Evolutionary conservation across 2,113 vertebrate genomes (phyloP).

Genomic region (Girardinichthys multiradiatus): DNA sequence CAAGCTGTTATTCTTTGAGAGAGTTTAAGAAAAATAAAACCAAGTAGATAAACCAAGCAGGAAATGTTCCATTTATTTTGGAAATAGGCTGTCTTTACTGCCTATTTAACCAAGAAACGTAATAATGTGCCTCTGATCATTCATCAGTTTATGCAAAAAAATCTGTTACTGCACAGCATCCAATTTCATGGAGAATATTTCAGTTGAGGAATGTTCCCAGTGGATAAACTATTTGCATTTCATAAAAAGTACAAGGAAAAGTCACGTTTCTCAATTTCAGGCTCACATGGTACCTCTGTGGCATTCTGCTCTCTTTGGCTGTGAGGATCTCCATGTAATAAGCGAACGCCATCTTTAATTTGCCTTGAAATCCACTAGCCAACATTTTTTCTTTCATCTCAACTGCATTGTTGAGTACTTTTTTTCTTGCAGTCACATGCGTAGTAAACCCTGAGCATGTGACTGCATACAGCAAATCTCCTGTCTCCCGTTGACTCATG

Average conservation of each 20-base stretch:
- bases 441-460: conserved; percentile 17
- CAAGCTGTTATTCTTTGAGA: conserved; percentile 66
- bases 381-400: conserved; percentile 36
- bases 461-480: conserved; percentile 19
- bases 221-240: conserved; percentile 42
- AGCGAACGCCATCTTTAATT: conserved; percentile 49
- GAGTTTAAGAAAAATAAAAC: conserved; percentile 58
- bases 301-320: neutral
- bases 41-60: conserved; percentile 64
- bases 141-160: conserved; percentile 6
- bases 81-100: conserved; percentile 46
- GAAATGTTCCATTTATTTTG: conserved; percentile 44
- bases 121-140: neutral
- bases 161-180: neutral
- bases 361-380: conserved; percentile 49
- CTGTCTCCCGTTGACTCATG: conserved; percentile 2
- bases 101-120: conserved; percentile 34
- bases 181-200: neutral
- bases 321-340: conserved; percentile 21
- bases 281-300: conserved; percentile 19
- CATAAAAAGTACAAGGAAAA: conserved; percentile 25
- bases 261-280: conserved; percentile 37
- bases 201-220: conserved; percentile 19
- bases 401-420: neutral
- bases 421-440: conserved; percentile 3